These are phyloP conservation scores for Drosophila niveifrons DNA, from an alignment of 2,888 invertebrate species.

Conservation along the genomic window DNA sequence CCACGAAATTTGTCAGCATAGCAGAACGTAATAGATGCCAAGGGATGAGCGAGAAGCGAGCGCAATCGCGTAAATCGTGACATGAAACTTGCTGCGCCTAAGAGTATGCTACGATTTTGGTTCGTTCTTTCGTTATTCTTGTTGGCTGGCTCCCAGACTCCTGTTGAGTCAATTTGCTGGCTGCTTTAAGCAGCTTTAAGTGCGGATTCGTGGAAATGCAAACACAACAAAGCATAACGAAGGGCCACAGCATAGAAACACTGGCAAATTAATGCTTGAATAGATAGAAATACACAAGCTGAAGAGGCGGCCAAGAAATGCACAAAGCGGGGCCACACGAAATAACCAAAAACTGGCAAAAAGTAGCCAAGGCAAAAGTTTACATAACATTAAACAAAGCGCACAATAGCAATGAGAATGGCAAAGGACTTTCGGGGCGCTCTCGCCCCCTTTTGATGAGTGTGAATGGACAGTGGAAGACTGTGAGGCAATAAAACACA, in stretches of 20 bases:
- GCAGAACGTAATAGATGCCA: slow-evolving; percentile 48
- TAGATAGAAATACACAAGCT: slow-evolving; percentile 67
- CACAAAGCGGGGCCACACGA: slow-evolving; percentile 41
- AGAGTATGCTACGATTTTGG: slow-evolving; percentile 22
- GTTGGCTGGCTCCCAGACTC: neutral
- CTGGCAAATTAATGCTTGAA: slow-evolving; percentile 73
- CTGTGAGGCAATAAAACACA: slow-evolving; percentile 64
- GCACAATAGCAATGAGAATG: slow-evolving; percentile 63
- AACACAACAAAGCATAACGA: slow-evolving; percentile 37
- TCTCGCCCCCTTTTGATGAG: slow-evolving; percentile 48
- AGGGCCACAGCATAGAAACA: slow-evolving; percentile 46
- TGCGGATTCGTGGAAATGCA: slow-evolving; percentile 1
- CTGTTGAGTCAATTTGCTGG: slow-evolving; percentile 51
- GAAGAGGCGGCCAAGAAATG: slow-evolving; percentile 63
- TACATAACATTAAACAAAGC: slow-evolving; percentile 83
- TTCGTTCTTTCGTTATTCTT: neutral
- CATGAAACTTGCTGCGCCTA: slow-evolving; percentile 48
- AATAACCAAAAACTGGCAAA: slow-evolving; percentile 43
- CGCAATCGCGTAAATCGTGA: slow-evolving; percentile 43
- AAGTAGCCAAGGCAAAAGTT: slow-evolving; percentile 77
- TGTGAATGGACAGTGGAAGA: slow-evolving; percentile 59
- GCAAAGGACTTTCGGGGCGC: slow-evolving; percentile 52
- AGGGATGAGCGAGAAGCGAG: neutral
- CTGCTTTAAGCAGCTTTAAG: slow-evolving; percentile 71
- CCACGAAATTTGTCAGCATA: slow-evolving; percentile 76